Evolutionary conservation across 2,888 invertebrate species (phyloP), one percentile per base, ranked within the genome.

Genomic region (Heliconius erato): DNA sequence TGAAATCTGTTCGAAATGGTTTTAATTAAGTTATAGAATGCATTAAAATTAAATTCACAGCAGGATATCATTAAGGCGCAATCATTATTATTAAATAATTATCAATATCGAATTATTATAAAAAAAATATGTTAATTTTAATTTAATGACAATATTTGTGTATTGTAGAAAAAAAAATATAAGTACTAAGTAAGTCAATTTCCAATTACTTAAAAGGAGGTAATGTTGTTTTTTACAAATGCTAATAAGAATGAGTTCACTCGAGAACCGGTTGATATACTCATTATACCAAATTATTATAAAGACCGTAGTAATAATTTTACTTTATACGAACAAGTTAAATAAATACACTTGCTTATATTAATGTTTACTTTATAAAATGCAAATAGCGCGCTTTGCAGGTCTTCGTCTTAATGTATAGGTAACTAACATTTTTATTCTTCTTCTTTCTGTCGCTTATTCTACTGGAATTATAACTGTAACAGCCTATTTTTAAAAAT

Each of bases 261-360:
- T 77, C 32, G 35, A 69, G 32, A 81, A 81, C 81, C 77, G 65
- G 81, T 81, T 81, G 44, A 63, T 77, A 69, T 44, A 40, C 63
- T 81, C 69, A 77, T 81, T 76, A 80, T 80, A 69, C 49, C 23
- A 80, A 80, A 80, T 80, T 80, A 80, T 80, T 54, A 76, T 76
- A 76, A 76, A 63, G 44, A 59, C 63, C 6, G 76, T 49, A 69
- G 71, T 81, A 80, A 74, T 80, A 68, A 65, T 74, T 80, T 67
- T 44, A 67, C 11, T 67, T 80, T 65, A 49, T 71, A 71, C 26
- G 76, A 32, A 74, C 59, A 77, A 63, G 69, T 81, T 32, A 59
- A 71, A 81, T 77, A 77, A 77, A 81, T 35, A 44, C 32, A 54
- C 65, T 65, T 71, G 71, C 54, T 40, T 71, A 59, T 12, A 69